Evolutionary conservation across 2,797 vertebrate species (phyloP).

Genomic region (Choloepus didactylus): DNA sequence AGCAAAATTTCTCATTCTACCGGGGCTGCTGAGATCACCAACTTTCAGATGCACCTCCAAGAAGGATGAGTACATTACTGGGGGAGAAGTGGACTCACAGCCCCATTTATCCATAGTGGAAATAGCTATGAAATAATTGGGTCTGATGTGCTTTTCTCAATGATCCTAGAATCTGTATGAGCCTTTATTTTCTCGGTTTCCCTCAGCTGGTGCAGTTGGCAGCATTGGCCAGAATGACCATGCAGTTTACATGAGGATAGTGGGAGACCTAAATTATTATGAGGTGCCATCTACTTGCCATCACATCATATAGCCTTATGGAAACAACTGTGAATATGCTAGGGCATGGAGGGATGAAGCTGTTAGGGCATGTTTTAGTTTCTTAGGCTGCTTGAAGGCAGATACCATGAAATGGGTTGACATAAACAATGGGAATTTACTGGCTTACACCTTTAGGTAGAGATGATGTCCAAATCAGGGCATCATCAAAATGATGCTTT

Average conservation of each 20-base stretch:
- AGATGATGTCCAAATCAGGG: too few relatives aligned
- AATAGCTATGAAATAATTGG: not conserved
- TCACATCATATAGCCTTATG: not conserved
- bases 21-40: not conserved
- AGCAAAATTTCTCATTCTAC: not conserved
- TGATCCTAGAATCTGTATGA: not conserved
- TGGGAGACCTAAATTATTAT: not conserved
- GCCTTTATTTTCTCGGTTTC: not conserved
- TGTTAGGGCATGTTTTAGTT: too few relatives aligned
- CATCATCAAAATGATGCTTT: too few relatives aligned
- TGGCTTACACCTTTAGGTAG: too few relatives aligned
- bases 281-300: not conserved
- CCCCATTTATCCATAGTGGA: too few relatives aligned
- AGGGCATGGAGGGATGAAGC: too few relatives aligned
- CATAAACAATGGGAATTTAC: too few relatives aligned
- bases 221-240: not conserved
- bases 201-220: not conserved
- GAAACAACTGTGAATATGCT: not conserved
- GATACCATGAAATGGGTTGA: too few relatives aligned
- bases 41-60: not conserved
- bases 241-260: not conserved
- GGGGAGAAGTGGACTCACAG: not conserved
- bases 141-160: not conserved
- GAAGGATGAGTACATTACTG: not conserved
- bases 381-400: too few relatives aligned